Percentiles rank a stretch among this genome's conserved stretches.
Conservation (phyloP, 2,797 vertebrate species). For the Gobio occitaniae region DNA sequence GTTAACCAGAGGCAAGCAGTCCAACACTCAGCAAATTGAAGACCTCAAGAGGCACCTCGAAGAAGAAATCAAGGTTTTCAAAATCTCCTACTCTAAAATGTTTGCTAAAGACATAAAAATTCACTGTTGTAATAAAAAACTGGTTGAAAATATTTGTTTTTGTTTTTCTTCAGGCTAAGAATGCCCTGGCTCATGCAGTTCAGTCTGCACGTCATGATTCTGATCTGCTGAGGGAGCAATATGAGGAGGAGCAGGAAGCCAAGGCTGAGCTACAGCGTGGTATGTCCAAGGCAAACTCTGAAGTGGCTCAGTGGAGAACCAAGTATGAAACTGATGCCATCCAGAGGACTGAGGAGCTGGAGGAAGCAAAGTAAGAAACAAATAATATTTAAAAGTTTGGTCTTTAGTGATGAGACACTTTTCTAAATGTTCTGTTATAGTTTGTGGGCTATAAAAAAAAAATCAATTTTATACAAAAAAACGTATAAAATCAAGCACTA, state of each 20-base stretch:
- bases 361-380: slow-evolving; percentile 74
- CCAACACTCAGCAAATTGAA: slow-evolving; percentile 85
- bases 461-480: no score
- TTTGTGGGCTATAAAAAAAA: not conserved
- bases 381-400: not conserved
- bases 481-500: no score
- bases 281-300: slow-evolving; percentile 77
- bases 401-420: no score
- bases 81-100: not conserved
- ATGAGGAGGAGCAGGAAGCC: slow-evolving; percentile 84
- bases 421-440: not conserved
- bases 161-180: slow-evolving; percentile 78
- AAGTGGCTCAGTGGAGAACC: slow-evolving; percentile 80
- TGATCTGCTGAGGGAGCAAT: slow-evolving; percentile 84
- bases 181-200: slow-evolving; percentile 83
- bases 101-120: not conserved
- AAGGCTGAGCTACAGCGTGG: slow-evolving; percentile 78
- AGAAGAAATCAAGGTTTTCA: slow-evolving; percentile 84
- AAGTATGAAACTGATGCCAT: slow-evolving; percentile 81
- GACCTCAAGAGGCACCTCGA: slow-evolving; percentile 89
- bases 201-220: slow-evolving; percentile 84
- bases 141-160: no score
- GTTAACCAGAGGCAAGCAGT: slow-evolving; percentile 85
- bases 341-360: slow-evolving; percentile 78
- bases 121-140: no score